A percentile compares a stretch with the other conserved stretches of the same genome.
Conservation (phyloP, 2,113 vertebrate species). For the Lota lota region DNA sequence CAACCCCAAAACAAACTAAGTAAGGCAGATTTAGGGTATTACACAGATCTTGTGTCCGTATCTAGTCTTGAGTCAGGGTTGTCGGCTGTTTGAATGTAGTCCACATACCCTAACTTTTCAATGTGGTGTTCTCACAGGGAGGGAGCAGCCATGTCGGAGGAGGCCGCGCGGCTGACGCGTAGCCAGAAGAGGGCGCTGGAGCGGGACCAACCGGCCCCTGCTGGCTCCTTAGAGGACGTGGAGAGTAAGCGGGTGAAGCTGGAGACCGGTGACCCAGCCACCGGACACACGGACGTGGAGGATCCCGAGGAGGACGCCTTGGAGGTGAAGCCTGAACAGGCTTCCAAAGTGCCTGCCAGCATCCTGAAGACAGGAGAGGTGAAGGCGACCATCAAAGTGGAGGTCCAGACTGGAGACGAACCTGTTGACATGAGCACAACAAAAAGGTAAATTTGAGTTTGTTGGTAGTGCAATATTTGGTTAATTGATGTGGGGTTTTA, state of each 20-base stretch:
- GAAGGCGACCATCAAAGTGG: constrained; percentile 82
- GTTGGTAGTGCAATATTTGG: no score
- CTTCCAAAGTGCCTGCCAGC: constrained; percentile 72
- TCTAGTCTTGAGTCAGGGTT: no score
- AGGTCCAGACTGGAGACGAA: constrained; percentile 83
- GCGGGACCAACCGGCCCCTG: constrained; percentile 60
- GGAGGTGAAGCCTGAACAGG: constrained; percentile 71
- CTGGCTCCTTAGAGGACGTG: constrained; percentile 65
- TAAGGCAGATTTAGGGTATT: no score
- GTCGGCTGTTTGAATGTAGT: no score
- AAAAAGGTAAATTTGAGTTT: constrained; percentile 79
- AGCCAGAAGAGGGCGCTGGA: constrained; percentile 95
- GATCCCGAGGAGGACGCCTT: constrained; percentile 43
- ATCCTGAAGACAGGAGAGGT: constrained; percentile 79
- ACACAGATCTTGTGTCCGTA: no score
- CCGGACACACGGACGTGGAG: constrained; percentile 32
- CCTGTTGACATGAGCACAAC: constrained; percentile 97
- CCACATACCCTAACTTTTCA: not conserved
- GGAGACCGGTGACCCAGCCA: constrained; percentile 73
- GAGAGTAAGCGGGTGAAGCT: constrained; percentile 86
- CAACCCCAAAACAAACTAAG: no score
- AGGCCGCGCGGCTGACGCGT: constrained; percentile 86
- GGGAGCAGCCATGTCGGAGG: constrained; percentile 87
- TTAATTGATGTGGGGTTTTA: not conserved
- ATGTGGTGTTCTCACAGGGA: constrained; percentile 45